Evolutionary conservation across 2,797 vertebrate species (phyloP).

Genomic region (Todus mexicanus): DNA sequence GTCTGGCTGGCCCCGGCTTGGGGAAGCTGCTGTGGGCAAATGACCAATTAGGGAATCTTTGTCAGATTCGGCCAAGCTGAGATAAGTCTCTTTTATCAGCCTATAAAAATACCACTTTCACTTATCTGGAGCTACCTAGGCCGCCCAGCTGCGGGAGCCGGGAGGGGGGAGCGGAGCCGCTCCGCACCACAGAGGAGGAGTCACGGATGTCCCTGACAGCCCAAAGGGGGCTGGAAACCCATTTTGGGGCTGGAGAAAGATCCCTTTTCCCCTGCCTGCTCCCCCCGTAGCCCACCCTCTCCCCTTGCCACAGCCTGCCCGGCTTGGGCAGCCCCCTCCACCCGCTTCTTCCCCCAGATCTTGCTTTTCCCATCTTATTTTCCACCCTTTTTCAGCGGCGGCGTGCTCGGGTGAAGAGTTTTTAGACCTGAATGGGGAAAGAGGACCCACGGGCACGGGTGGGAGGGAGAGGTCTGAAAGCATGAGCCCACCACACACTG

Average conservation of each 20-base stretch:
- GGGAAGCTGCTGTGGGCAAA: slow-evolving; percentile 7
- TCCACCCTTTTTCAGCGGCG: fast-evolving
- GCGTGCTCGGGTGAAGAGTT: not conserved
- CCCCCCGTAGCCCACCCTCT: not conserved
- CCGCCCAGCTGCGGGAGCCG: slow-evolving; percentile 49
- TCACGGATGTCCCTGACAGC: not conserved
- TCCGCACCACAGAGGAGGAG: not conserved
- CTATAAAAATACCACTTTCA: slow-evolving; percentile 78
- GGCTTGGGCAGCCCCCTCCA: not conserved
- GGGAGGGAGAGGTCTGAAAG: too few relatives aligned
- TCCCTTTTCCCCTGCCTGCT: not conserved
- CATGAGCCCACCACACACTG: fast-evolving
- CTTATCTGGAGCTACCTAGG: slow-evolving; percentile 67
- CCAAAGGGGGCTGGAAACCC: not conserved
- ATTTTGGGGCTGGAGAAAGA: not conserved
- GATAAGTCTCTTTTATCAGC: slow-evolving; percentile 76
- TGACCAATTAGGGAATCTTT: slow-evolving; percentile 68
- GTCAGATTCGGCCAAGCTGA: slow-evolving; percentile 49
- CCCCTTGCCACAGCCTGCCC: not conserved
- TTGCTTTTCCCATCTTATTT: not conserved
- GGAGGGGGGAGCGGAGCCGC: not conserved
- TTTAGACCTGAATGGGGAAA: not conserved
- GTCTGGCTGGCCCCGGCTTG: not conserved
- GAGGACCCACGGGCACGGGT: not conserved
- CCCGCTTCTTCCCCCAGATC: not conserved